phyloP scores from a whole-genome alignment of 1,140 invertebrate genomes.

The Zaprionus vittiger region DNA sequence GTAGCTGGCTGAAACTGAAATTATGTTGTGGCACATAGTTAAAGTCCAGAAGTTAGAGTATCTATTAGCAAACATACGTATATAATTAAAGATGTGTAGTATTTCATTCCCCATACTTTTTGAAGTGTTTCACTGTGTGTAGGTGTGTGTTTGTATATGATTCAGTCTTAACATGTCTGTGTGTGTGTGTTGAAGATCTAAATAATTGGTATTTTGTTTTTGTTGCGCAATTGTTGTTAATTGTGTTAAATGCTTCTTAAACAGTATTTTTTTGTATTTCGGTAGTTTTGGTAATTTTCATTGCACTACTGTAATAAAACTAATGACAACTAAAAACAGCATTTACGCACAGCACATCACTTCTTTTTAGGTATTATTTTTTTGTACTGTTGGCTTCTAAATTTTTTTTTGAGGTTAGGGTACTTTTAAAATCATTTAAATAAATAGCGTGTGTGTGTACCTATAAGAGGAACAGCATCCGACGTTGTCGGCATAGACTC shows the following conservation, averaged over 20 bases:
- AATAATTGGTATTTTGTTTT: slow-evolving; percentile 75
- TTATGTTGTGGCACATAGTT: slow-evolving; percentile 53
- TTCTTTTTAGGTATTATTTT: slow-evolving; percentile 25
- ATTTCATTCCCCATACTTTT: slow-evolving; percentile 68
- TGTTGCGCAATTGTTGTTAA: slow-evolving; percentile 49
- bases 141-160: slow-evolving; percentile 9
- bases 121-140: slow-evolving; percentile 10
- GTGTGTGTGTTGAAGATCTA: slow-evolving; percentile 50
- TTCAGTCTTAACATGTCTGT: slow-evolving; percentile 22
- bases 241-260: slow-evolving; percentile 24
- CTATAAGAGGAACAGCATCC: slow-evolving; percentile 92
- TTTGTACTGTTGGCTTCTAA: slow-evolving; percentile 33
- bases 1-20: slow-evolving; percentile 57
- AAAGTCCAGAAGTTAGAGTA: slow-evolving; percentile 63
- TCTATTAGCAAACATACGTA: slow-evolving; percentile 71
- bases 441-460: slow-evolving; percentile 84
- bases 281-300: slow-evolving; percentile 54
- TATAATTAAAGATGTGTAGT: slow-evolving; percentile 54
- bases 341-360: slow-evolving; percentile 57
- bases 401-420: slow-evolving; percentile 35
- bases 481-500: slow-evolving; percentile 96
- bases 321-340: slow-evolving; percentile 78
- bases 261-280: slow-evolving; percentile 41
- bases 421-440: slow-evolving; percentile 45
- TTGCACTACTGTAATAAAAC: slow-evolving; percentile 79